A percentile compares a stretch with the other conserved stretches of the same genome.
phyloP scores from a whole-genome alignment of 2,113 vertebrate genomes.

The Grammatotria lemairii region DNA sequence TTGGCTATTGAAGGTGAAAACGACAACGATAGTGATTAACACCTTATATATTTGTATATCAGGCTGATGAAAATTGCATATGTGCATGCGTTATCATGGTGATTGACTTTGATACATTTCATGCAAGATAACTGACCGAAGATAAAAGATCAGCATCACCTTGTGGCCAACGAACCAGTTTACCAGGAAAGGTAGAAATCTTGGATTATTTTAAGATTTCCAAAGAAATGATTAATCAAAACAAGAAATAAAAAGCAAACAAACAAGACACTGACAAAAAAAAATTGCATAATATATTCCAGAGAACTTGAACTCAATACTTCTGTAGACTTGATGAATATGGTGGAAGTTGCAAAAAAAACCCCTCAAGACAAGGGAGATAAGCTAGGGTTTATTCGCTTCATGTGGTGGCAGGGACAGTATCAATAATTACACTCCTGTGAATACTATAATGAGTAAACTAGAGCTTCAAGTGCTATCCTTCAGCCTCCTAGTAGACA shows the following conservation, averaged over 20 bases:
- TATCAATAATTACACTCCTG: background rate
- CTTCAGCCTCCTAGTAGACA: background rate
- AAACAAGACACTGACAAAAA: background rate
- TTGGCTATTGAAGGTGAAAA: background rate
- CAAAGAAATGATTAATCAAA: background rate
- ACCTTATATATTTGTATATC: background rate
- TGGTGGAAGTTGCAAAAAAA: background rate
- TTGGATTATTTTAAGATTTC: background rate
- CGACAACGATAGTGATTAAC: background rate
- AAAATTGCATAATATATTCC: rapidly evolving
- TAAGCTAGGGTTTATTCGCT: background rate
- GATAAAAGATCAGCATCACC: background rate
- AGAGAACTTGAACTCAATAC: background rate
- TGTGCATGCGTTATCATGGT: background rate
- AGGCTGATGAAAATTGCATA: background rate
- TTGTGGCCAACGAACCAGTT: background rate
- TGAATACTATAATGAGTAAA: background rate
- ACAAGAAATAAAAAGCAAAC: background rate
- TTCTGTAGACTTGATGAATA: background rate
- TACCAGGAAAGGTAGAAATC: background rate
- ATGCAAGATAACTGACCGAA: background rate
- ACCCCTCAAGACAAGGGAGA: background rate
- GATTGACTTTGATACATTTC: background rate
- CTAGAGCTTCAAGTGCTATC: background rate
- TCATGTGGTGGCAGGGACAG: background rate